Evolutionary conservation across 2,113 vertebrate species (phyloP), one percentile per base, ranked within the genome.

Genomic region (Rallus limicola): DNA sequence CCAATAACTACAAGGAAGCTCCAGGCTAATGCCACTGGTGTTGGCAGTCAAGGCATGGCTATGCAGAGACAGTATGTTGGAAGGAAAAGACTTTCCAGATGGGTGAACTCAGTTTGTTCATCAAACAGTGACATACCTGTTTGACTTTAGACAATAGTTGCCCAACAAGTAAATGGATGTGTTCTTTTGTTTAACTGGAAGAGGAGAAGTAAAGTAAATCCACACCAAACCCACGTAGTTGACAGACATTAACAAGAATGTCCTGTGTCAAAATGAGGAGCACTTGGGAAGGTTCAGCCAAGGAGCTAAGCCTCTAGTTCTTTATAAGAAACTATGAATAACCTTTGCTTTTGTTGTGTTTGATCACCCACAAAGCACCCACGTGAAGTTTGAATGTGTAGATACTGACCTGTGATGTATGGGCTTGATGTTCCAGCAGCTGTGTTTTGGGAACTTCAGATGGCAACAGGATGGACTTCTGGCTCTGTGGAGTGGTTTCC

Each of bases 121-220:
- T 62, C 86, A 78, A 93, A 95, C 82, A 80, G 62, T 16, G 82
- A 36, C 75, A 92, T 62, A 91, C 85, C 85, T 92, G 85, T 82
- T 75, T 93, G 87, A 12, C 59, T 91, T 89, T 19, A 71, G 56
- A 91, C 84, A 84, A 71, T 65, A 78, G 84, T 2, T 56, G n/a
- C 69, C 50, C 59, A 34, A 15, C 23, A 52, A 81, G 74, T 34
- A 46, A 55, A 92, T 52, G 48, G 58, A 52, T 44, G 31, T 44
- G 36, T 24, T 46, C 77, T 71, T 74, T 71, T 76, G 71, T 74
- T 93, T 74, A 44, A 29, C 76, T 68, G 64, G 53, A 38, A 78
- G 44, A 62, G 31, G 58, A 60, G 38, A 52, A 78, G 28, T 52
- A 15, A 50, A 24, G 23, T 29, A 78, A 88, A 94, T 33, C 62